phyloP scores from a whole-genome alignment of 2,113 vertebrate genomes.

The Dryoscopus gambensis region DNA sequence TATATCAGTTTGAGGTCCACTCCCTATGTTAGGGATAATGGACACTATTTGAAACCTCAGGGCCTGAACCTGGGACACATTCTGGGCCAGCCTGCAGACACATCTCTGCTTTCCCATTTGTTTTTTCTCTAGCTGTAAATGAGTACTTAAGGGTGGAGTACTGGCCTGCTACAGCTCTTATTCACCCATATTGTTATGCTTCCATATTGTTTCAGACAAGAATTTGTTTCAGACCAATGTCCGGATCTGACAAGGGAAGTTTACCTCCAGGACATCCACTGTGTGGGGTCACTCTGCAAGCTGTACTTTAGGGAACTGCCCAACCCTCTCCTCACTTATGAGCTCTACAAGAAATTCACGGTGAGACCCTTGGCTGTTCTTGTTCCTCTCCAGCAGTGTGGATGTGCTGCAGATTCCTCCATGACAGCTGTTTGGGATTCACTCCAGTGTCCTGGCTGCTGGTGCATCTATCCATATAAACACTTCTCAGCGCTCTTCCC shows the following conservation, averaged over 20 bases:
- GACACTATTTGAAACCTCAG: neutral
- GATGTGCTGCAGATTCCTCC: neutral
- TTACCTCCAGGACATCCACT: constrained; percentile 99
- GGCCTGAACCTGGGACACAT: neutral
- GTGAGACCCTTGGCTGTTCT: constrained; percentile 74
- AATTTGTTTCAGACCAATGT: constrained; percentile 92
- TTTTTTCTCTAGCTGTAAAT: neutral
- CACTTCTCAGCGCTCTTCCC: neutral
- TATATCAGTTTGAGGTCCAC: neutral
- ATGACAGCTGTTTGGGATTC: neutral
- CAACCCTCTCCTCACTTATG: constrained; percentile 95
- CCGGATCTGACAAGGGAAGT: constrained; percentile 96
- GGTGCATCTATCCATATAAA: neutral
- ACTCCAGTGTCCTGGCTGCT: neutral
- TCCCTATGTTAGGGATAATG: neutral
- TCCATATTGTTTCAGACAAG: constrained; percentile 84
- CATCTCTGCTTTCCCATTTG: neutral
- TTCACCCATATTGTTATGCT: neutral
- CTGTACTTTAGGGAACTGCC: constrained; percentile 97
- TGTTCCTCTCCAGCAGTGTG: neutral
- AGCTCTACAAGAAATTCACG: constrained; percentile 97
- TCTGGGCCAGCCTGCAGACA: neutral
- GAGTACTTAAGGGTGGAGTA: neutral
- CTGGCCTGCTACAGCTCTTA: neutral
- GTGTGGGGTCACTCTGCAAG: constrained; percentile 97